These are phyloP conservation scores for Catharus fuscescens DNA, from an alignment of 2,113 vertebrate species.

Conservation along the genomic window DNA sequence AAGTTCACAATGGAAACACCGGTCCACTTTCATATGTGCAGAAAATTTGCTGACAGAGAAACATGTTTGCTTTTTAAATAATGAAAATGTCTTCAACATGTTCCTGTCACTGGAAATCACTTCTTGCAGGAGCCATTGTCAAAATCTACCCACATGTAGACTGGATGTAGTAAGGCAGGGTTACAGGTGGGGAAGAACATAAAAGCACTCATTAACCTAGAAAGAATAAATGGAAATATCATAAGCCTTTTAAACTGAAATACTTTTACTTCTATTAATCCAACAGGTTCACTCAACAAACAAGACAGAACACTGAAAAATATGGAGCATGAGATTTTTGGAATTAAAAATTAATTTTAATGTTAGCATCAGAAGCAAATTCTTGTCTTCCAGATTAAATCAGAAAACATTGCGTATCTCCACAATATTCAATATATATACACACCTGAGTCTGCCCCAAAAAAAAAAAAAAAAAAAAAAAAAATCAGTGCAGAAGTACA, in stretches of 20 bases:
- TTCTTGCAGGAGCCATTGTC: not conserved
- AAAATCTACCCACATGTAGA: not conserved
- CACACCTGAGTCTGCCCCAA: rapidly evolving
- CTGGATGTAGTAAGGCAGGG: not conserved
- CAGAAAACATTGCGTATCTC: not conserved
- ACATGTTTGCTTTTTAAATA: slow-evolving; percentile 15
- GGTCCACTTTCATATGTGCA: not conserved
- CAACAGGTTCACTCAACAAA: not conserved
- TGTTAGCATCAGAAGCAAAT: not conserved
- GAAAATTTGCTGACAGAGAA: not conserved
- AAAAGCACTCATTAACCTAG: not conserved
- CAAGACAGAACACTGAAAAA: not conserved
- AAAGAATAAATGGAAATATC: not conserved
- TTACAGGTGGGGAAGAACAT: rapidly evolving
- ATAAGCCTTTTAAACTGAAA: not conserved
- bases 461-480: not conserved
- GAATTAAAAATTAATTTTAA: not conserved
- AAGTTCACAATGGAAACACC: not conserved
- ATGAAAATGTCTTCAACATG: not conserved
- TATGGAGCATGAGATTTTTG: not conserved
- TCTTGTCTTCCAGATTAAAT: not conserved
- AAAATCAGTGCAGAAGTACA: not conserved
- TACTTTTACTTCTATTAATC: not conserved
- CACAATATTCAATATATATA: not conserved
- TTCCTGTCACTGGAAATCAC: slow-evolving; percentile 19